Evolutionary conservation across 2,113 vertebrate genomes (phyloP), one percentile per base, ranked within the genome.

Genomic region (Ariopsis seemanni): DNA sequence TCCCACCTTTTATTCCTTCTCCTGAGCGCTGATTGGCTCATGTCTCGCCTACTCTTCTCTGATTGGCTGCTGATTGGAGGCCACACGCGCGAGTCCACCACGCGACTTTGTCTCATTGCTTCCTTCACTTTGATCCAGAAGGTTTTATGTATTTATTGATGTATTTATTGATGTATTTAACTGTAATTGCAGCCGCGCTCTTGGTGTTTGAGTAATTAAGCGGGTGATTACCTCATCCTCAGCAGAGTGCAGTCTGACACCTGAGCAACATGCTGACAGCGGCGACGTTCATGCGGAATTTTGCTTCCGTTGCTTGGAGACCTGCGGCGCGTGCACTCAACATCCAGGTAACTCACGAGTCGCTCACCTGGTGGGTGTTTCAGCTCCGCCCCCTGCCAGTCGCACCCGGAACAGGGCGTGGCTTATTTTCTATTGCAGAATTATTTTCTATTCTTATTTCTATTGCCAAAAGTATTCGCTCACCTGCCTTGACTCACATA

Each of bases 231-330:
- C 22, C 3, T 7, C 1, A 5, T 57, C 5, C 7, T 7, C 22
- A 58, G 5, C 42, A 2, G 20, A 34, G 52, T 18, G 55, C 4
- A 71, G 18, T 34, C 22, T 50, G 62, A 93, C 91, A 17, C 30
- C 98, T 98, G 97, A 95, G 95, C 88, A 96, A 95, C 91, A 96
- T 98, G 90, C 93, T 97, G 92, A 94, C 95, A 87, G 91, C 96
- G 67, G 92, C 94, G 78, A 97, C 93, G 93, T 93, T 94, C 30
- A 92, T 97, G 90, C 96, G 94, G 91, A 93, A 15, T 57, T 58
- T 77, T 58, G 94, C 95, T 48, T 89, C 92, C 91, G 91, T 94
- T 87, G 65, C 91, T 89, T 92, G 94, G 90, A 94, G 93, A 85
- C 94, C 91, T 82, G 93, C 94, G 20, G 92, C 93, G 2, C 91